phyloP scores from a whole-genome alignment of 1,140 invertebrate species.

The Ostrea denselamellosa region DNA sequence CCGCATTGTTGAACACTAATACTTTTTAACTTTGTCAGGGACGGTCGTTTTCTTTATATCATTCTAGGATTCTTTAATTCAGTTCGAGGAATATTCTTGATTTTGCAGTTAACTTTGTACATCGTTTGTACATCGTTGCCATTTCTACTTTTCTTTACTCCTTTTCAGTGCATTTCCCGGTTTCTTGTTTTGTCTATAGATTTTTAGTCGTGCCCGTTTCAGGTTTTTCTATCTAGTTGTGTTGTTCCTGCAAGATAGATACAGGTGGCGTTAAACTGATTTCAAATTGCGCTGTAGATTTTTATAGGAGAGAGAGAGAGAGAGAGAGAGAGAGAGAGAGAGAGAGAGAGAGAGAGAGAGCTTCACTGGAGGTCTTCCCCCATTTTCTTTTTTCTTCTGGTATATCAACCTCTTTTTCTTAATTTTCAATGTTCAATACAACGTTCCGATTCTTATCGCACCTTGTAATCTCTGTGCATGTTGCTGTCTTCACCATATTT shows the following conservation, averaged over 20 bases:
- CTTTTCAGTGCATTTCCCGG: neutral
- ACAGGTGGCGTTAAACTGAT: neutral
- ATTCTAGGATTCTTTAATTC: too few relatives aligned
- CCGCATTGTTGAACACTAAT: neutral
- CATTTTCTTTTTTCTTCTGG: conserved; percentile 1
- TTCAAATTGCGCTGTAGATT: neutral
- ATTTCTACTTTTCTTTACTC: conserved; percentile 20
- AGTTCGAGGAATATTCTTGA: neutral
- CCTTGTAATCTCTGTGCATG: conserved; percentile 28
- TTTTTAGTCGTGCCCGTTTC: neutral
- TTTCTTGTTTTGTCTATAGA: neutral
- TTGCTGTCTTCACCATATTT: conserved; percentile 2
- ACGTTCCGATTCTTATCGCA: too few relatives aligned
- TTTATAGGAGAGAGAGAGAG: neutral
- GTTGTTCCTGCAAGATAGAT: neutral
- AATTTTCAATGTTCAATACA: conserved; percentile 37
- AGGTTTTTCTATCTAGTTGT: neutral
- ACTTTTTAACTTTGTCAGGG: too few relatives aligned
- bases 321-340: too few relatives aligned
- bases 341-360: too few relatives aligned
- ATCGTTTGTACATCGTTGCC: neutral
- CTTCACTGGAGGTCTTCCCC: neutral
- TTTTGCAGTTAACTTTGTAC: neutral
- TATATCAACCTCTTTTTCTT: conserved; percentile 34
- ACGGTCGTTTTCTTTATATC: neutral